phyloP scores from a whole-genome alignment of 30 jellyfish, hydroid and myxozoan genomes.

The Calvadosia cruxmelitensis region DNA sequence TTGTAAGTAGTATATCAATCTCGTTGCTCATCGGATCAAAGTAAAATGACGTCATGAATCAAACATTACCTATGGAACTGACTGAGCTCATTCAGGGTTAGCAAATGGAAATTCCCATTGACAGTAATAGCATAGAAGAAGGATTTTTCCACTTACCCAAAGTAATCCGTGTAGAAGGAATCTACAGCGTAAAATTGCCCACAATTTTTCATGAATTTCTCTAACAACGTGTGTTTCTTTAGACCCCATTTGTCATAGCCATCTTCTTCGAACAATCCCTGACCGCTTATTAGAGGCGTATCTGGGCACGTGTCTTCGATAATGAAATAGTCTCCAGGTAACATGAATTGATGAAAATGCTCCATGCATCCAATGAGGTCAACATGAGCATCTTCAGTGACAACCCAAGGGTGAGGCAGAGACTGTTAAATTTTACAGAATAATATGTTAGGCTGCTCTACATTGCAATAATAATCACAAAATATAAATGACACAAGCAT shows the following conservation, averaged over 20 bases:
- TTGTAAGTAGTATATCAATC: too few relatives aligned
- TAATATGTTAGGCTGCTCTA: too few relatives aligned
- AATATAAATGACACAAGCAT: too few relatives aligned
- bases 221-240: slow-evolving; percentile 14
- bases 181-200: slow-evolving; percentile 34
- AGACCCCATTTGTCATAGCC: slow-evolving; percentile 41
- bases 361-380: slow-evolving; percentile 51
- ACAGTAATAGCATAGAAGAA: not conserved
- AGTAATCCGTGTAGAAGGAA: slow-evolving; percentile 53
- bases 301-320: slow-evolving; percentile 74
- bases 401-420: slow-evolving; percentile 74
- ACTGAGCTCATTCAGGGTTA: too few relatives aligned
- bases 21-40: too few relatives aligned
- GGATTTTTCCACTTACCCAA: slow-evolving; percentile 25
- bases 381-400: slow-evolving; percentile 72
- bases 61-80: too few relatives aligned
- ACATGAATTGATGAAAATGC: slow-evolving; percentile 58
- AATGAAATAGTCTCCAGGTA: slow-evolving; percentile 57
- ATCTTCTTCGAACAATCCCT: slow-evolving; percentile 37
- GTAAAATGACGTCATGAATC: too few relatives aligned
- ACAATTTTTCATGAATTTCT: slow-evolving; percentile 17
- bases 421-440: not conserved
- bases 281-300: slow-evolving; percentile 57
- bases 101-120: too few relatives aligned
- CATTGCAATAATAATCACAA: too few relatives aligned